Evolutionary conservation across 2,888 invertebrate genomes (phyloP), one percentile per base, ranked within the genome.

Genomic region (Melolontha melolontha): DNA sequence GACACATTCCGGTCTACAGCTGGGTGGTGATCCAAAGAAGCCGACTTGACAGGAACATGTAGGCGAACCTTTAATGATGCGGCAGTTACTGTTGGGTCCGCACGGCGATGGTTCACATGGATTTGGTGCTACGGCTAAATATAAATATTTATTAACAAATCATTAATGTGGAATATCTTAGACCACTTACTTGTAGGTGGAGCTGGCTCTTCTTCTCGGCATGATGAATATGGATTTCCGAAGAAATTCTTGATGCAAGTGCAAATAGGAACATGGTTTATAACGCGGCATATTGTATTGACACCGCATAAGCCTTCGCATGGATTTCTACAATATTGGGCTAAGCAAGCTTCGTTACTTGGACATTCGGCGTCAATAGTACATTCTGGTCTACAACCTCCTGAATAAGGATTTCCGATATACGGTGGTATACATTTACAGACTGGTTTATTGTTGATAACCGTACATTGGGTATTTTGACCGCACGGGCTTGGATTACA

Each of bases 351-450:
- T 70, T 93, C 83, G 76, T 91, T 87, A 73, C 89, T 90, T 5
- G 92, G 87, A 80, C 95, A 95, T 77, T 95, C 94, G 0, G 92
- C 88, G 80, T 92, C 94, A 72, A 90, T 89, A 10, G 91, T 88
- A 81, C 95, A 95, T 84, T 95, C 95, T 1, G 95, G 95, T 71
- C 92, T 87, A 78, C 95, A 96, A 39, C 94, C 94, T 14, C 92
- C 91, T 12, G 89, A 88, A 79, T 94, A 95, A 4, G 95, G 94
- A 84, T 96, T 93, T 7, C 95, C 95, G 71, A 93, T 90, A 77
- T 94, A 94, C 2, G 94, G 94, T 67, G 94, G 92, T 78, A 95
- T 93, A 78, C 95, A 96, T n/a, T 87, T 87, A 80, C 96, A 96
- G 74, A 90, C 88, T 0, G 91, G 90, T 29, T 86, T 84, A 14